Percentiles rank a stretch among this genome's conserved stretches.
Conservation (phyloP, 2,113 vertebrate genomes). For the Aegithalos caudatus region DNA sequence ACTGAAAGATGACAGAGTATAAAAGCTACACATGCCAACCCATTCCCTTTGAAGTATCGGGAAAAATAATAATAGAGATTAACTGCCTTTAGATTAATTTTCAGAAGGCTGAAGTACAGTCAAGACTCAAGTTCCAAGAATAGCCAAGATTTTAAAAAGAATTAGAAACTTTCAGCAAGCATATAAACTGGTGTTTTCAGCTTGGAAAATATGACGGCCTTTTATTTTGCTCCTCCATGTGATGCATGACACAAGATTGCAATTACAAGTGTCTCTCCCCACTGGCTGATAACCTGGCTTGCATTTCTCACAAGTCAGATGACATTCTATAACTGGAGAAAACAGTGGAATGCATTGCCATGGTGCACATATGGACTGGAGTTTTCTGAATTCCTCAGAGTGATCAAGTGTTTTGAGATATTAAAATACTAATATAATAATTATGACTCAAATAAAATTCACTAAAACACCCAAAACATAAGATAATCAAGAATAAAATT, state of each 20-base stretch:
- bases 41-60: not conserved
- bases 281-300: not conserved
- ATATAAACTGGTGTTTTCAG: not conserved
- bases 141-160: not conserved
- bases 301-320: not conserved
- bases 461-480: not conserved
- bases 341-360: not conserved
- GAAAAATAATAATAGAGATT: not conserved
- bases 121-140: not conserved
- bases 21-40: not conserved
- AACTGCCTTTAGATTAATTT: not conserved
- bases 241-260: fast-evolving
- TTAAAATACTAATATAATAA: not conserved
- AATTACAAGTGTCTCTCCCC: not conserved
- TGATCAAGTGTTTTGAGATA: not conserved
- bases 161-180: not conserved
- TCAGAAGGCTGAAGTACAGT: not conserved
- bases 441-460: not conserved
- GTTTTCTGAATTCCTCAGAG: not conserved
- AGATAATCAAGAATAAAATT: not conserved
- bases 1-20: not conserved
- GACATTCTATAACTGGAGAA: not conserved
- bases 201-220: not conserved
- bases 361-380: too few relatives aligned
- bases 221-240: not conserved